These are phyloP conservation scores for Pantala flavescens DNA, from an alignment of 1,140 invertebrate species.

Conservation along the genomic window DNA sequence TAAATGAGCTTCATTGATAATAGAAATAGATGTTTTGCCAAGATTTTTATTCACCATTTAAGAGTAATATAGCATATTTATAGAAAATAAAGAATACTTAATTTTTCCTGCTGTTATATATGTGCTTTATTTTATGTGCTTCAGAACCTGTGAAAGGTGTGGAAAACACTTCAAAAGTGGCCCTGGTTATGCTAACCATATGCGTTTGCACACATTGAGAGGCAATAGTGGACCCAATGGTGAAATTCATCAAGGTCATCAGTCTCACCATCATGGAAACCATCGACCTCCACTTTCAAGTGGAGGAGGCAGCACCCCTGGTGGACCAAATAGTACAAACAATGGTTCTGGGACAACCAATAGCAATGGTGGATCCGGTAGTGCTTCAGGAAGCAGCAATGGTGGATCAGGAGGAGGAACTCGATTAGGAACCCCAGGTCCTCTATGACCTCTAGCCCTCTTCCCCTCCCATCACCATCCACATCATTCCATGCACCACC, in stretches of 20 bases:
- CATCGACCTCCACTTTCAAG: not conserved
- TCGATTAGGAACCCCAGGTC: not conserved
- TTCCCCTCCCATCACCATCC: not conserved
- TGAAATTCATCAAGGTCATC: not conserved
- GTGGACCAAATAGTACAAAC: not conserved
- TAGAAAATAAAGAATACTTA: too few species aligned
- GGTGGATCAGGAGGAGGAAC: not conserved
- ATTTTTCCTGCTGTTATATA: not conserved
- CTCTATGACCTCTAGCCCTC: not conserved
- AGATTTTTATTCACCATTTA: not conserved
- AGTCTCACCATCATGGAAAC: not conserved
- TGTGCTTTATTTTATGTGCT: too few species aligned
- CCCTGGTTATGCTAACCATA: not conserved
- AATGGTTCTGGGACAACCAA: not conserved
- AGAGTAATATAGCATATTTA: too few species aligned
- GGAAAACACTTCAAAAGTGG: not conserved
- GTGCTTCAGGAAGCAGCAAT: not conserved
- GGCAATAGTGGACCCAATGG: not conserved
- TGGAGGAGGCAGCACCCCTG: not conserved
- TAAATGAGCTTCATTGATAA: too few species aligned
- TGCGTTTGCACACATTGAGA: conserved; percentile 7
- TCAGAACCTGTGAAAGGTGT: not conserved
- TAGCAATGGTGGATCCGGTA: not conserved
- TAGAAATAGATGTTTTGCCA: too few species aligned
- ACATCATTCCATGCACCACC: not conserved